A percentile compares a stretch with the other conserved stretches of the same genome.
phyloP scores from a whole-genome alignment of 2,113 vertebrate genomes.

The Peromyscus leucopus region DNA sequence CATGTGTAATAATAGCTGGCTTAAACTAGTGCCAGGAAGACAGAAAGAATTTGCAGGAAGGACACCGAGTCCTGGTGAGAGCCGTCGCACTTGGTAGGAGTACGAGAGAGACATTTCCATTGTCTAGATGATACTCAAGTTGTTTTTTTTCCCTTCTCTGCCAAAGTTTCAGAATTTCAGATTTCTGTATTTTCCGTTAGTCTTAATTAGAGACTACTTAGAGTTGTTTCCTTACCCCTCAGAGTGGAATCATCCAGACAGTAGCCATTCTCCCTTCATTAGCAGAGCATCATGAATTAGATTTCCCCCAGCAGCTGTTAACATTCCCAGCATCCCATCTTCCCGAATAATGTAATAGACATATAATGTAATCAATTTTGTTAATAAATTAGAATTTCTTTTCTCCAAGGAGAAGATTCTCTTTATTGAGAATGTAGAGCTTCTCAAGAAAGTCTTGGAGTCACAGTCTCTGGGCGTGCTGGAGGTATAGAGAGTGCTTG shows the following conservation, averaged over 20 bases:
- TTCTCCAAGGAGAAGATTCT: slow-evolving; percentile 70
- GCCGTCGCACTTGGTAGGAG: background rate
- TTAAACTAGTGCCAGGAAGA: background rate
- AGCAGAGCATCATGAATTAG: slow-evolving; percentile 34
- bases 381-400: slow-evolving; percentile 71
- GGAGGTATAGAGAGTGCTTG: background rate
- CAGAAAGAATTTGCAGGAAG: background rate
- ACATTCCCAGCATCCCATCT: slow-evolving; percentile 62
- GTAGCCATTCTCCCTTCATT: slow-evolving; percentile 65
- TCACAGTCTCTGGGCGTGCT: background rate
- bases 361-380: slow-evolving; percentile 65
- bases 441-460: slow-evolving; percentile 53
- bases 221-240: slow-evolving; percentile 59
- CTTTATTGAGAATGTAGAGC: slow-evolving; percentile 55
- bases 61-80: background rate
- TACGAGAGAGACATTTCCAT: slow-evolving; percentile 16
- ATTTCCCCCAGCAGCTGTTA: slow-evolving; percentile 52
- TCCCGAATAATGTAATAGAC: slow-evolving; percentile 60
- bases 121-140: slow-evolving; percentile 15
- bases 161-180: background rate
- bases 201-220: slow-evolving; percentile 65
- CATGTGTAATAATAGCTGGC: background rate
- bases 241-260: slow-evolving; percentile 66
- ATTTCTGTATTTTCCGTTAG: slow-evolving; percentile 50
- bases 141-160: background rate